Conservation (phyloP, 2,888 invertebrate genomes). For the Ormia ochracea region DNA sequence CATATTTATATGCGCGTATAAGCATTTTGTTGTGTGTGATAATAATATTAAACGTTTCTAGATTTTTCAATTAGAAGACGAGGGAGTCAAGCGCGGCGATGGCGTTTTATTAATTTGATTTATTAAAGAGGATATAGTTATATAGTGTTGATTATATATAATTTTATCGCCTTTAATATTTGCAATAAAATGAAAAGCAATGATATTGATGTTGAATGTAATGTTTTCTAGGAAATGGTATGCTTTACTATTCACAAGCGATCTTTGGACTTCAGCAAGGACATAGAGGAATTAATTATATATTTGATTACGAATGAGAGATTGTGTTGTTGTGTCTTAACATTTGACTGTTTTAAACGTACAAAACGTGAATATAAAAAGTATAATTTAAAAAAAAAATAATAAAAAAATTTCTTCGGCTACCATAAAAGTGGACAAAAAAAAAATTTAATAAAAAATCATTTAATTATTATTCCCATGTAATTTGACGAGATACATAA, state of each 20-base stretch:
- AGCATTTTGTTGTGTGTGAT: conserved; percentile 48
- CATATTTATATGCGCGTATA: not conserved
- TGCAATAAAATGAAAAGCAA: not conserved
- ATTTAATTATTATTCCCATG: no score
- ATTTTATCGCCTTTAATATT: conserved; percentile 13
- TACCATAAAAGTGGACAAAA: no score
- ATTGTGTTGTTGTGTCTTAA: not conserved
- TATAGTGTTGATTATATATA: conserved; percentile 39
- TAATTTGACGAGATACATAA: no score
- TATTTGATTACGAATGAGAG: not conserved
- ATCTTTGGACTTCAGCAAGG: conserved; percentile 35
- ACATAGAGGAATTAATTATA: not conserved
- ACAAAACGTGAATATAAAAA: no score
- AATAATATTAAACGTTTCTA: conserved; percentile 57
- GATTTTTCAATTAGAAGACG: conserved; percentile 52
- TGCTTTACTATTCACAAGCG: not conserved
- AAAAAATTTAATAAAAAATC: no score
- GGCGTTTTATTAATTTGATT: conserved; percentile 19
- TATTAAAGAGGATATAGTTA: conserved; percentile 43
- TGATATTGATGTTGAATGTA: not conserved
- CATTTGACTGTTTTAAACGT: no score
- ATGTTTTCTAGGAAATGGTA: conserved; percentile 27
- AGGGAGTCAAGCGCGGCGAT: conserved; percentile 34
- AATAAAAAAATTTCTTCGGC: no score
- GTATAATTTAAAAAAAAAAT: no score